Base-by-base conservation (phyloP, 2,113 vertebrate species). In the Boulengeromyrus knoepffleri region DNA sequence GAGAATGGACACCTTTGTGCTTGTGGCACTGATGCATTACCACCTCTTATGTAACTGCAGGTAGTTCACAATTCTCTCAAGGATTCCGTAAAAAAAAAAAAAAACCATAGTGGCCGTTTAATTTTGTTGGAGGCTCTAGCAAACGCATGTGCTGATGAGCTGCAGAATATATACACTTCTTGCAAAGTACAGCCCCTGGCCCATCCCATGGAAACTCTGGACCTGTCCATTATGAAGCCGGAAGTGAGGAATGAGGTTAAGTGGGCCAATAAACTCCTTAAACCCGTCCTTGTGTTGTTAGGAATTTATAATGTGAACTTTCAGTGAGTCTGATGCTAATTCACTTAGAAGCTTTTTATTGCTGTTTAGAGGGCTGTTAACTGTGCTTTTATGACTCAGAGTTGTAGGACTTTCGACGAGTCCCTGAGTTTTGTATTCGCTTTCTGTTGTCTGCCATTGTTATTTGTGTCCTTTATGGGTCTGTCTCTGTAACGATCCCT, bases 261-360 rank as follows among this genome's bases (percentile, higher is more conserved):
- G 47, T 3, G 50, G 47, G 50, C 17, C 85, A 87, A 85, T 42
- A 47, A 10, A 21, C n/a, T 36, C n/a, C 31, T 53, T 87, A 49
- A 53, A 1, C 27, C 85, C 56, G 47, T 87, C 31, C 12, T 87
- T 24, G 50, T 15, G 13, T 53, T 4, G 13, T 87, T 36, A 56
- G 17, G 0, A 52, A 87, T 36, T 53, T 52, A 49, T 56, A 50
- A 36, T 53, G n/a, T 52, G 24, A 87, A 87, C 50, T 56, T 87
- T 36, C n/a, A 87, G 27, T 49, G 47, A 49, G 84, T 50, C 45
- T 86, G 84, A 50, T 86, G 84, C 84, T 49, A 86, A 86, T 86
- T 86, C 45, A 27, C 45, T 86, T 47, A 47, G 21, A 86, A n/a
- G 50, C 50, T 47, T 87, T 87, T 87, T 87, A 27, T 17, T 56